These are phyloP conservation scores for Lysandra coridon DNA, from an alignment of 2,888 invertebrate genomes.

Conservation along the genomic window DNA sequence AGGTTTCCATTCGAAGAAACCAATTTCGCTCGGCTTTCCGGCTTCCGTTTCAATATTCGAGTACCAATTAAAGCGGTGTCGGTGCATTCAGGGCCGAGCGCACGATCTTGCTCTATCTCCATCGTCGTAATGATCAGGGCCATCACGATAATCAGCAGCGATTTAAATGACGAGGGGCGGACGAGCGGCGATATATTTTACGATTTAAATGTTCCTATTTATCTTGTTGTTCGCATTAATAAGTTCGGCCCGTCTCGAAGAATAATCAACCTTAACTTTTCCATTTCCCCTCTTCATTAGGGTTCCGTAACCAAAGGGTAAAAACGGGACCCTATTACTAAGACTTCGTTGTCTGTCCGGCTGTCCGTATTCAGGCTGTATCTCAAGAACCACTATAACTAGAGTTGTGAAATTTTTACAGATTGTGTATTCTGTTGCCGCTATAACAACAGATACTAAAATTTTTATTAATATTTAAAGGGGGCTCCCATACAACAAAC, in stretches of 20 bases:
- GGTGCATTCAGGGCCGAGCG: constrained; percentile 5
- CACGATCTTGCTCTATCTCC: constrained; percentile 14
- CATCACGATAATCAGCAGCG: constrained; percentile 13
- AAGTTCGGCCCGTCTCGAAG: constrained; percentile 1
- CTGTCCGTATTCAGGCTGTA: no score
- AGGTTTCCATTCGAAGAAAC: constrained; percentile 13
- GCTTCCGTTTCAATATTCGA: not conserved
- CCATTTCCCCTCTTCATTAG: no score
- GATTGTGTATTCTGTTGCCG: no score
- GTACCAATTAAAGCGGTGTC: constrained; percentile 19
- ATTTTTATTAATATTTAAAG: no score
- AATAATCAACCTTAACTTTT: constrained; percentile 14
- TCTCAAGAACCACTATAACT: no score
- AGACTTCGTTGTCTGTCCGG: no score
- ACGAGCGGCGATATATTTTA: constrained; percentile 6
- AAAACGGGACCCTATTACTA: no score
- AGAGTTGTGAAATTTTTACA: no score
- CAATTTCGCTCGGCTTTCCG: constrained; percentile 19
- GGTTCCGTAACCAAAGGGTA: no score
- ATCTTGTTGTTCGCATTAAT: constrained; percentile 14
- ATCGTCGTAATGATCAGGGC: not conserved
- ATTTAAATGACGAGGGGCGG: constrained; percentile 24
- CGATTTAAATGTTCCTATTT: constrained; percentile 19
- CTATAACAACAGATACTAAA: no score
- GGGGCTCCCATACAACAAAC: no score